A percentile compares a stretch with the other conserved stretches of the same genome.
phyloP scores from a whole-genome alignment of 2,888 invertebrate genomes.

The Cordilura impudica region DNA sequence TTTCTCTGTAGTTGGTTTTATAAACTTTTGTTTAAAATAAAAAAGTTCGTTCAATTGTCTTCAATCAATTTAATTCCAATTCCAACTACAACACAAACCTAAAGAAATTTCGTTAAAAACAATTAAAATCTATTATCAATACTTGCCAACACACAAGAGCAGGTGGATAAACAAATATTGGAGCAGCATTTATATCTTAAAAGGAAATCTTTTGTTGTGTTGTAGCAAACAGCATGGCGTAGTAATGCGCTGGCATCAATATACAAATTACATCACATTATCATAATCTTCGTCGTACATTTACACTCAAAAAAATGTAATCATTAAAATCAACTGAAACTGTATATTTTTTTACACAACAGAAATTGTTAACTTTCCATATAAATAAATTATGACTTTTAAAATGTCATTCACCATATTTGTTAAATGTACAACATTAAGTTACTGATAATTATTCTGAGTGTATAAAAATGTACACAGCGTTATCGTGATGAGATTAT shows the following conservation, averaged over 20 bases:
- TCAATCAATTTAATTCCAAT: constrained; percentile 2
- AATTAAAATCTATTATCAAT: constrained; percentile 32
- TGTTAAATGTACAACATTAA: too few species aligned
- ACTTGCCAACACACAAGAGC: background rate
- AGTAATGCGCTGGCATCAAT: constrained; percentile 44
- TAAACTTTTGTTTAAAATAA: background rate
- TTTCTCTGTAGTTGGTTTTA: background rate
- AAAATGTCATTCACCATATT: too few species aligned
- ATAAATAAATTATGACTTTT: too few species aligned
- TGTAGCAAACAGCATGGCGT: constrained; percentile 27
- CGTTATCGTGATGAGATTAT: too few species aligned
- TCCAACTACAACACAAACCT: too few species aligned
- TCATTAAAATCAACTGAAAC: too few species aligned
- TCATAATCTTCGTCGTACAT: constrained; percentile 50
- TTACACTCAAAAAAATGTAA: too few species aligned
- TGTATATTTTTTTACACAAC: too few species aligned
- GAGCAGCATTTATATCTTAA: background rate
- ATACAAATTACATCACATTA: constrained; percentile 64
- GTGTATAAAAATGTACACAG: too few species aligned
- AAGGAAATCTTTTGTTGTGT: constrained; percentile 13
- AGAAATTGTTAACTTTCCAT: too few species aligned
- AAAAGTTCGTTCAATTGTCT: background rate
- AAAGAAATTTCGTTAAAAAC: constrained; percentile 26
- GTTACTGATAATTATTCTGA: too few species aligned
- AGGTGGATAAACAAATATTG: background rate